Conservation (phyloP, 2,797 vertebrate species). For the Smutsia temminckii region DNA sequence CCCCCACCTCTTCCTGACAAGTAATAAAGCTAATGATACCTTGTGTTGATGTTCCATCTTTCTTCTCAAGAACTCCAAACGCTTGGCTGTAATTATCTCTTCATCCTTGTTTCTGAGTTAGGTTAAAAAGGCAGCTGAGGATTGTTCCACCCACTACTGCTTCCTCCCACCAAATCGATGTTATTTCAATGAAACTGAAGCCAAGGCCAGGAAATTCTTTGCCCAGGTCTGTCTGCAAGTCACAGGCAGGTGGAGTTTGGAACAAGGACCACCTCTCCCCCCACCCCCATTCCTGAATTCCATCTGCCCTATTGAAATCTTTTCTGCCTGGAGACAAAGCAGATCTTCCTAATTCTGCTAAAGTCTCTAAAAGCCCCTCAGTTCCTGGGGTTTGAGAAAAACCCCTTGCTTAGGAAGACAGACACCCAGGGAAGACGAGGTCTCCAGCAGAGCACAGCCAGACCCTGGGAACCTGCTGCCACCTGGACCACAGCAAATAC, state of each 20-base stretch:
- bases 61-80: slow-evolving; percentile 24
- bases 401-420: neutral
- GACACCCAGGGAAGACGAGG: neutral
- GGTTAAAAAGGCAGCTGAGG: neutral
- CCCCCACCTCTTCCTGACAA: slow-evolving; percentile 14
- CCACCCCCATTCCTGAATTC: neutral
- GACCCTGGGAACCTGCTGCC: neutral
- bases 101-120: slow-evolving; percentile 17
- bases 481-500: neutral
- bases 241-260: neutral
- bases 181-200: neutral
- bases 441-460: fast-evolving
- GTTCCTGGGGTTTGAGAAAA: neutral
- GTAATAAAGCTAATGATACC: slow-evolving; percentile 9
- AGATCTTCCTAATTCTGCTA: neutral
- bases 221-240: neutral
- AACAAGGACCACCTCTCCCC: neutral
- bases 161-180: neutral
- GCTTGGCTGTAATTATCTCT: slow-evolving; percentile 14
- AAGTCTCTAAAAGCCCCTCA: neutral
- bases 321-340: neutral
- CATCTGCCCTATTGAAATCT: neutral
- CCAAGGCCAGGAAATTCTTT: neutral
- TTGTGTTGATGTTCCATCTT: neutral
- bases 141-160: fast-evolving